Percentiles rank a stretch among this genome's conserved stretches.
Evolutionary conservation across 2,888 invertebrate species (phyloP).

Genomic region (Drosophila demipolita): DNA sequence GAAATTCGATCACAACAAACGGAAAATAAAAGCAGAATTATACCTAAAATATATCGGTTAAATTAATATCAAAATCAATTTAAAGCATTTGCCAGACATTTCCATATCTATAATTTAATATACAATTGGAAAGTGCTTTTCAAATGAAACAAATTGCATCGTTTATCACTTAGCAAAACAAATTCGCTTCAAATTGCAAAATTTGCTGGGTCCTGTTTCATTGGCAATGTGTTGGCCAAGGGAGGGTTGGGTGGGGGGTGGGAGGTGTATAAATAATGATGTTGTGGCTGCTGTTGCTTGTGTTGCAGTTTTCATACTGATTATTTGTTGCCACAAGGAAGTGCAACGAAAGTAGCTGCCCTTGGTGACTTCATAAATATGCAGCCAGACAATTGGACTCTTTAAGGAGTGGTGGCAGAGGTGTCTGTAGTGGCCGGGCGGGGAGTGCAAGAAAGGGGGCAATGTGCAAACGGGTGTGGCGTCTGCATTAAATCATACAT

Average conservation of each 20-base stretch:
- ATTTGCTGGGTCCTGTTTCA: slow-evolving; percentile 26
- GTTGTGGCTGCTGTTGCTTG: slow-evolving; percentile 34
- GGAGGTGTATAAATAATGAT: slow-evolving; percentile 39
- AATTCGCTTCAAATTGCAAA: slow-evolving; percentile 61
- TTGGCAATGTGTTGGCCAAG: too few species aligned
- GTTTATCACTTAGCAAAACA: slow-evolving; percentile 58
- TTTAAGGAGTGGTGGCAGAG: background rate
- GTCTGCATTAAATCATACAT: slow-evolving; percentile 64
- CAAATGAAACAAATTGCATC: slow-evolving; percentile 51
- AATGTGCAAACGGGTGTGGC: slow-evolving; percentile 33
- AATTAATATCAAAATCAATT: background rate
- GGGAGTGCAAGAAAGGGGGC: background rate
- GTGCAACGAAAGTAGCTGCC: slow-evolving; percentile 46
- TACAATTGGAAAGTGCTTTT: slow-evolving; percentile 38
- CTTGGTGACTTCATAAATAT: slow-evolving; percentile 55
- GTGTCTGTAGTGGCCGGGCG: background rate
- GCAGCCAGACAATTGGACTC: slow-evolving; percentile 23
- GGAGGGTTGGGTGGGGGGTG: background rate
- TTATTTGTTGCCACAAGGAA: slow-evolving; percentile 57
- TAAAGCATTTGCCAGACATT: background rate
- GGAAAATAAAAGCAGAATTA: background rate
- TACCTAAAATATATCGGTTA: background rate
- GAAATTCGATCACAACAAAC: background rate
- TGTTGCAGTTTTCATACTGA: slow-evolving; percentile 34
- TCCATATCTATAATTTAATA: slow-evolving; percentile 33